Base-by-base conservation (phyloP, 2,888 invertebrate genomes). In the Rhimphoctona megacephalus region DNA sequence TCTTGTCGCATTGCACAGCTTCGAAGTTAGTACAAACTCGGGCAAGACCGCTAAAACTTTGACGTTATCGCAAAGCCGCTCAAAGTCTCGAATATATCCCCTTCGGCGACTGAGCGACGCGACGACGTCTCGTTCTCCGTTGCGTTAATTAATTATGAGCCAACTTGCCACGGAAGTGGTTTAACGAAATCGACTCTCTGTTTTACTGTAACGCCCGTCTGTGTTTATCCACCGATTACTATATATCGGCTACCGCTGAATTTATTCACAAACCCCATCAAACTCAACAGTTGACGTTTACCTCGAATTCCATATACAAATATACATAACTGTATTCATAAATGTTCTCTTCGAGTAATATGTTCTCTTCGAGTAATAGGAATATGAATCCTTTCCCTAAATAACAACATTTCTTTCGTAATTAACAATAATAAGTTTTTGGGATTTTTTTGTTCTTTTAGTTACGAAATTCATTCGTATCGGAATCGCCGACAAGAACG, bases 401-500 rank as follows among this genome's bases (percentile, higher is more conserved):
- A 33, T 33, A 33, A 33, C 33, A 33, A n/a, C n/a, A n/a, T n/a
- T 33, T 33, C 5, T 33, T 33, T 33, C 33, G 11, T 11, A 22
- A 74, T 39, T 25, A 57, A 17, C 61, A 8, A 39, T 30, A 43
- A n/a, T 67, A 30, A 11, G 30, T 25, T 67, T 73, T 67, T 72
- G 76, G 52, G 67, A 67, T 74, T 79, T 64, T 64, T 61, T 86
- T 90, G 90, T 91, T 92, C 92, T 97, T 96, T n/a, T 96, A 99
- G 99, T 99, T 95, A 99, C 98, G 91, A 99, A 99, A 96, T 99
- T 98, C 96, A 99, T 99, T 95, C 98, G 99, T 92, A 99, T 99
- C 95, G 98, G 98, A 92, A 99, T 99, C 94, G 98, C 98, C 92
- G 99, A 99, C 96, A 99, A 99, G 96, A 99, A 99, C 97, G 99